Evolutionary conservation across 2,113 vertebrate species (phyloP), one percentile per base, ranked within the genome.

Genomic region (Astur gentilis): DNA sequence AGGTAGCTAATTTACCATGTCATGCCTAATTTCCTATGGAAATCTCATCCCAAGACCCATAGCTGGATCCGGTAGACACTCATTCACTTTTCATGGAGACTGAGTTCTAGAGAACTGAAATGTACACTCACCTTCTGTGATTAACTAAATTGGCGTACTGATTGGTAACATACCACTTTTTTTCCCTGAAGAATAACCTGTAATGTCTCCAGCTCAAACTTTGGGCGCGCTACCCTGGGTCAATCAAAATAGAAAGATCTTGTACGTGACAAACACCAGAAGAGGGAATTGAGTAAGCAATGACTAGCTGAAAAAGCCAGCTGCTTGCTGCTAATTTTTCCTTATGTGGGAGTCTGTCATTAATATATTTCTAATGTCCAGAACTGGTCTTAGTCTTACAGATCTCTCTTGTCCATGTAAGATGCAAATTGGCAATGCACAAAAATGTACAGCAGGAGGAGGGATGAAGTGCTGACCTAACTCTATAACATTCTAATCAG

Each of bases 161-260:
- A 49, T 15, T 70, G 17, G 22, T 60, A 55, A 67, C 26, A 20
- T 19, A 34, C 2, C 4, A 10, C 10, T 32, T 91, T 49, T 65
- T 36, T 45, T 96, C 10, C 12, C 61, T 77, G 71, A 52, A 73
- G n/a, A 64, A 23, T 54, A 72, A 75, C 23, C 18, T 50, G 21
- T 29, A 52, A 42, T 40, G 17, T 36, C 57, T 83, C 15, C 34
- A 86, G 45, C 49, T 62, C n/a, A 83, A 58, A 66, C 3, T 47
- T 49, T 16, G 19, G 25, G 5, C 55, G 44, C 0, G 0, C 10
- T 40, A 86, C 36, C 17, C 36, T 29, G 2, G 1, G 9, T 50
- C 70, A 78, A 16, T 42, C 26, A 40, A 70, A 92, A 78, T 0
- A 60, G 11, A 81, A 71, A 71, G 42, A 22, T 75, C n/a, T 81